Conservation (phyloP, 2,888 invertebrate species). For the Himalopsyche japonica region DNA sequence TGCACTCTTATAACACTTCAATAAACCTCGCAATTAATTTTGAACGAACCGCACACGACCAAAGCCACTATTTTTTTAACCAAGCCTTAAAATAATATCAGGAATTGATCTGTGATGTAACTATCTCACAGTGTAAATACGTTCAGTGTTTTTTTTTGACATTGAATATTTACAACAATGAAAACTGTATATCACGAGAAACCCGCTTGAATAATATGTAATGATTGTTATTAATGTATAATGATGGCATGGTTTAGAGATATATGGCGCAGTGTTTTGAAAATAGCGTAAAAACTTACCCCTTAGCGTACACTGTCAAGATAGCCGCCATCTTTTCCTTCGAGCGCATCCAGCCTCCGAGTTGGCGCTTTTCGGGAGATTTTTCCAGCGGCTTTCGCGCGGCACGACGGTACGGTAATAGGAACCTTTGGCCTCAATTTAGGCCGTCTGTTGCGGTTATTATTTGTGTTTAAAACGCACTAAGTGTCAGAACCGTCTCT, state of each 20-base stretch:
- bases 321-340: conserved; percentile 6
- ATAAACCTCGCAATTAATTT: neutral
- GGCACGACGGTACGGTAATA: neutral
- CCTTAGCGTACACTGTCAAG: conserved; percentile 13
- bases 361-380: neutral
- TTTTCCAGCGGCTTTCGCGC: neutral
- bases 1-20: conserved; percentile 9
- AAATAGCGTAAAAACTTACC: conserved; percentile 14
- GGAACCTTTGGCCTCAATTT: neutral
- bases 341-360: neutral
- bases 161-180: neutral
- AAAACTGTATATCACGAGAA: neutral
- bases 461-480: neutral
- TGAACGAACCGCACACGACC: neutral
- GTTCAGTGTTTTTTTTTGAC: neutral
- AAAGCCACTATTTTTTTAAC: neutral
- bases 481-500: conserved; percentile 43
- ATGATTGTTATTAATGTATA: neutral
- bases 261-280: neutral
- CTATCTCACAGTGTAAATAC: neutral
- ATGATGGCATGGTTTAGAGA: neutral
- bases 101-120: conserved; percentile 30
- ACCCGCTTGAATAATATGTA: neutral
- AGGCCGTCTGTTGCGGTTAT: neutral
- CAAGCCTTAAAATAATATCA: neutral